phyloP scores from a whole-genome alignment of 1,140 invertebrate genomes.

The Eubasilissa regina region DNA sequence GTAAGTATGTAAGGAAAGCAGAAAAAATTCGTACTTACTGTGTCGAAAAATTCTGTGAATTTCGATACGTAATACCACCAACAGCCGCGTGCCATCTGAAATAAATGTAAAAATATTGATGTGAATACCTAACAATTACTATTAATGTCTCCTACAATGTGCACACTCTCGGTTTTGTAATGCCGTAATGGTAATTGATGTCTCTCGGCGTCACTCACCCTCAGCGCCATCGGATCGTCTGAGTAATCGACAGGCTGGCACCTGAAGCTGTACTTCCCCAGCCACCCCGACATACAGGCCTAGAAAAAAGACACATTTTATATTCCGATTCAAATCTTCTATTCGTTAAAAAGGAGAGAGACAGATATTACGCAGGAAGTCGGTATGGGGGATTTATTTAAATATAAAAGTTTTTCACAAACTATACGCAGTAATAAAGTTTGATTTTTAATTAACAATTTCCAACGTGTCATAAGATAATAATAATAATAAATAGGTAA shows the following conservation, averaged over 20 bases:
- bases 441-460: background rate
- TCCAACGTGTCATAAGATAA: background rate
- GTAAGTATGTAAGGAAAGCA: too few relatives aligned
- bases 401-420: background rate
- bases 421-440: background rate
- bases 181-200: too few relatives aligned
- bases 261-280: conserved; percentile 84
- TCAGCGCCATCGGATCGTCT: conserved; percentile 80
- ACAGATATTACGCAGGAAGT: background rate
- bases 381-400: background rate
- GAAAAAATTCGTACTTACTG: conserved; percentile 70
- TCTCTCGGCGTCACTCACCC: conserved; percentile 86
- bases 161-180: too few relatives aligned
- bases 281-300: conserved; percentile 80
- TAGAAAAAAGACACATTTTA: conserved; percentile 64
- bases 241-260: conserved; percentile 95
- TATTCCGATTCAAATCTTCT: background rate
- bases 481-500: too few relatives aligned
- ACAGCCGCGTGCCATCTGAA: conserved; percentile 80
- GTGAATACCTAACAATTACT: too few relatives aligned
- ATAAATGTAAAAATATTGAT: conserved; percentile 39
- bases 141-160: background rate
- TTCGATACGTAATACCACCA: conserved; percentile 95
- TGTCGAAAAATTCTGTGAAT: conserved; percentile 90
- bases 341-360: background rate